Conservation (phyloP, 2,113 vertebrate genomes). For the Candoia aspera region DNA sequence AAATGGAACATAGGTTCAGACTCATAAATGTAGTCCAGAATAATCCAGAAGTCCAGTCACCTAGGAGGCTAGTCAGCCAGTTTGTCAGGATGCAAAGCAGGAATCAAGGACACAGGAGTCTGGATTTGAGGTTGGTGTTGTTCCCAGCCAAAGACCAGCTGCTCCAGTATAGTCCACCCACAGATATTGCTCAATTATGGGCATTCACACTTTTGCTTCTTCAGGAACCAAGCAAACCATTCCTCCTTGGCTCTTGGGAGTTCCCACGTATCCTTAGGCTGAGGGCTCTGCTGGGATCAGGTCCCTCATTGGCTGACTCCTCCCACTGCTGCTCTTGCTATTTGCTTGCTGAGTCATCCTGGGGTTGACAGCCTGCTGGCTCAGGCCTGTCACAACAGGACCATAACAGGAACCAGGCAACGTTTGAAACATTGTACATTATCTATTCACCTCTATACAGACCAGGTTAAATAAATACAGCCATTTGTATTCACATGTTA, state of each 20-base stretch:
- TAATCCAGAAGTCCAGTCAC: not conserved
- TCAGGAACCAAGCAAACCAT: not conserved
- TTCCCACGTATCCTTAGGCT: not conserved
- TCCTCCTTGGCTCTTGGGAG: not conserved
- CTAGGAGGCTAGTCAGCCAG: not conserved
- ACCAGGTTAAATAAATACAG: not conserved
- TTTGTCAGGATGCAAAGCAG: slow-evolving; percentile 2
- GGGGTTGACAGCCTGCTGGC: not conserved
- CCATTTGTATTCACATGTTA: slow-evolving; percentile 36
- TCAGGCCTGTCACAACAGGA: not conserved
- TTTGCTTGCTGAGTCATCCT: not conserved
- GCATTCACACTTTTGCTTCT: not conserved
- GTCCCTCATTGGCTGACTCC: not conserved
- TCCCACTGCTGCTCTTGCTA: not conserved
- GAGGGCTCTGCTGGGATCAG: not conserved
- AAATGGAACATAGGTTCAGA: not conserved
- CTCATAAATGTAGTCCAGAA: not conserved
- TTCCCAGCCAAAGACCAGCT: not conserved
- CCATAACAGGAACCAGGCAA: not conserved
- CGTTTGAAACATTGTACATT: not conserved
- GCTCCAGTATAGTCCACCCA: not conserved
- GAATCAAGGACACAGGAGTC: not conserved
- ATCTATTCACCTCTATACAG: not conserved
- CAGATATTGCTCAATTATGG: not conserved
- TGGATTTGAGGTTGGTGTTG: not conserved